A percentile compares a stretch with the other conserved stretches of the same genome.
Conservation (phyloP, 2,797 vertebrate species). For the Meda fulgida region DNA sequence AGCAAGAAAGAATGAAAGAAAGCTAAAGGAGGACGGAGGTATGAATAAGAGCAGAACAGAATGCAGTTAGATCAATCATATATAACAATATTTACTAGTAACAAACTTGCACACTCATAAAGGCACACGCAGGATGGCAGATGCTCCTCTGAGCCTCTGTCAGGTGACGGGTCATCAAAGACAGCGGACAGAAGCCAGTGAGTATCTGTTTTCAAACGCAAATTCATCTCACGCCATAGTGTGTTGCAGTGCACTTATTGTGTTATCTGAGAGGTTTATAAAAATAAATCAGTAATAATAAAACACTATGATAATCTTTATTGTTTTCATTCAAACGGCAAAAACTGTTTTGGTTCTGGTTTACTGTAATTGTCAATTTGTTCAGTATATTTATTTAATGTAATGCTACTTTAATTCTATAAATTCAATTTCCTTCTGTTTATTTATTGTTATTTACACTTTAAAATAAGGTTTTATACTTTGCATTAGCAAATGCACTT, state of each 20-base stretch:
- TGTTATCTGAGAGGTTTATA: not conserved
- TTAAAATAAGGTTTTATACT: not conserved
- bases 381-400: not conserved
- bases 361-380: not conserved
- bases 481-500: not conserved
- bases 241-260: not conserved
- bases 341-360: not conserved
- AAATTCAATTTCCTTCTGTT: not conserved
- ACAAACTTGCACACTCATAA: not conserved
- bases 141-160: not conserved
- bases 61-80: not conserved
- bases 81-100: not conserved
- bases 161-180: not conserved
- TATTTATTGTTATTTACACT: not conserved
- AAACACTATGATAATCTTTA: not conserved
- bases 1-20: no score
- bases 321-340: not conserved
- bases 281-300: not conserved
- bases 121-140: constrained; percentile 33
- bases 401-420: not conserved
- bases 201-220: constrained; percentile 23
- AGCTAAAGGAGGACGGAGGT: not conserved
- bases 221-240: not conserved
- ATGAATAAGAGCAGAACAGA: not conserved
- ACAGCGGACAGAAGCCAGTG: constrained; percentile 1